A percentile compares a stretch with the other conserved stretches of the same genome.
These are phyloP conservation scores for Myoxocephalus aenaeus DNA, from an alignment of 2,797 vertebrate genomes.

Conservation along the genomic window DNA sequence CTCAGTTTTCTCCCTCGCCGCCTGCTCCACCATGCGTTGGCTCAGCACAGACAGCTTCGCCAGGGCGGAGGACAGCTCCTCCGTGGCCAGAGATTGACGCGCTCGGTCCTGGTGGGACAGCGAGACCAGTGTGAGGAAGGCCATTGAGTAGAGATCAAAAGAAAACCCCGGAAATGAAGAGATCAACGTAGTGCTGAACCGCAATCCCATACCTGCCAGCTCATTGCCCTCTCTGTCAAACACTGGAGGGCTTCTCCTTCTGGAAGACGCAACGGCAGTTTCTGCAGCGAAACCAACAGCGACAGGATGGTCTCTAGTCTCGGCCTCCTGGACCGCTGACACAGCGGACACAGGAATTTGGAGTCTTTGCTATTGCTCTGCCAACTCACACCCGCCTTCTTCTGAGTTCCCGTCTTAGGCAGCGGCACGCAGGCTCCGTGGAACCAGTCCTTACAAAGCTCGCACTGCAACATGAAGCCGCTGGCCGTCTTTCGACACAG, in stretches of 20 bases:
- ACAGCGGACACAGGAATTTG: conserved; percentile 96
- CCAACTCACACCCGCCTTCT: conserved; percentile 90
- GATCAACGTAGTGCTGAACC: neutral
- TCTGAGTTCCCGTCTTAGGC: conserved; percentile 93
- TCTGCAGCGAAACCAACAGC: conserved; percentile 96
- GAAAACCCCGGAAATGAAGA: neutral
- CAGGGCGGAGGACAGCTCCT: conserved; percentile 95
- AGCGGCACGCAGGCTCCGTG: conserved; percentile 95
- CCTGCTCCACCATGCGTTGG: conserved; percentile 98
- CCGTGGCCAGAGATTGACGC: conserved; percentile 93
- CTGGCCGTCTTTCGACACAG: conserved; percentile 96
- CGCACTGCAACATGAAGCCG: conserved; percentile 98
- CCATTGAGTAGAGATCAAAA: neutral
- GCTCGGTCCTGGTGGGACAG: conserved; percentile 86
- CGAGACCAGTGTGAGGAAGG: neutral
- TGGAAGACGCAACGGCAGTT: conserved; percentile 94
- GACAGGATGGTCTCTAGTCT: conserved; percentile 97
- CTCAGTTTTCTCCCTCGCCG: conserved; percentile 96
- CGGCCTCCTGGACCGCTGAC: conserved; percentile 94
- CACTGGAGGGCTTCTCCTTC: conserved; percentile 98
- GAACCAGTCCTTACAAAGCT: conserved; percentile 99
- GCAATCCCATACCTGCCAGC: conserved; percentile 89
- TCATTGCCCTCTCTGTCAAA: conserved; percentile 97
- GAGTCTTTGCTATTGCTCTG: conserved; percentile 94
- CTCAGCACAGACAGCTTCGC: conserved; percentile 98